Percentiles rank a stretch among this genome's conserved stretches.
Conservation (phyloP, 2,888 invertebrate species). For the Drosophila emarginata region DNA sequence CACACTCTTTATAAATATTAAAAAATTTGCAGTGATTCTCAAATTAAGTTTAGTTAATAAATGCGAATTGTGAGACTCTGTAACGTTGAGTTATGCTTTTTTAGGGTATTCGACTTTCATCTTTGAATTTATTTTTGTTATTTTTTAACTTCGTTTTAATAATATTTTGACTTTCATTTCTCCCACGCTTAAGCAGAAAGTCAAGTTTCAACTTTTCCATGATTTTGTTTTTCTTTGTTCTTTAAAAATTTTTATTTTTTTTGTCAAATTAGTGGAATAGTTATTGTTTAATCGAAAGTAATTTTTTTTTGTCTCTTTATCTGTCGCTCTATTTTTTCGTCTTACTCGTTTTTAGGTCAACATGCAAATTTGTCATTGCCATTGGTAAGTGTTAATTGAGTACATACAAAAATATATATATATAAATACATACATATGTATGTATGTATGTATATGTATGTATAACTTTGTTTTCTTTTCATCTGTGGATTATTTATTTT, state of each 20-base stretch:
- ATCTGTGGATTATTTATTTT: constrained; percentile 9
- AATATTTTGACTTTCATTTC: constrained; percentile 6
- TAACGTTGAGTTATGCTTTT: background rate
- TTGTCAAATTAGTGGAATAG: background rate
- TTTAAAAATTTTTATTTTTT: background rate
- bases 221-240: background rate
- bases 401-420: too few relatives aligned
- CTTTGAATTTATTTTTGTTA: background rate
- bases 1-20: too few relatives aligned
- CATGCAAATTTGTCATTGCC: constrained; percentile 57
- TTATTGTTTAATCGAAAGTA: constrained; percentile 4
- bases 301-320: background rate
- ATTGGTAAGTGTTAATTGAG: constrained; percentile 30
- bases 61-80: too few relatives aligned
- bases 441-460: too few relatives aligned
- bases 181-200: background rate
- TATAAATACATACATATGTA: too few relatives aligned
- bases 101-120: background rate
- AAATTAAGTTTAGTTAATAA: too few relatives aligned
- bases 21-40: too few relatives aligned
- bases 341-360: constrained; percentile 9
- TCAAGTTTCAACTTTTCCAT: background rate
- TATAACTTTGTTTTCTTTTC: constrained; percentile 1
- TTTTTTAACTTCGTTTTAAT: background rate
- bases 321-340: background rate